Evolutionary conservation across 2,797 vertebrate species (phyloP).

Genomic region (Poeciliopsis paucimaculata): DNA sequence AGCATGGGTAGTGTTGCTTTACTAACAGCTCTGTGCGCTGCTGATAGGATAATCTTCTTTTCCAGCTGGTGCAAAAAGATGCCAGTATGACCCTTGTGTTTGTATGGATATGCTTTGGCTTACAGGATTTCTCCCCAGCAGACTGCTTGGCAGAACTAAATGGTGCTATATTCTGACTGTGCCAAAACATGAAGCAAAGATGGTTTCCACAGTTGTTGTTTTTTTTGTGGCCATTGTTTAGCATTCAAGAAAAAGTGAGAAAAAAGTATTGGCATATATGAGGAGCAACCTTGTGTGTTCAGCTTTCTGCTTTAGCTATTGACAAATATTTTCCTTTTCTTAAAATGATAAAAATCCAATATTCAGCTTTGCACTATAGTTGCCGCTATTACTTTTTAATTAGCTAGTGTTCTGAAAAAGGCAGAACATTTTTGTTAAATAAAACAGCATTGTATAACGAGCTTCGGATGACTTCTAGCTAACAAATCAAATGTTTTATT

Average conservation of each 20-base stretch:
- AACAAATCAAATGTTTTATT: not conserved
- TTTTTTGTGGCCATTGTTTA: conserved; percentile 34
- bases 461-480: conserved; percentile 16
- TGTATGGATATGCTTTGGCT: conserved; percentile 56
- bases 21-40: conserved; percentile 55
- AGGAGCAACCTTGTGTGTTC: conserved; percentile 39
- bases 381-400: conserved; percentile 25
- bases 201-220: conserved; percentile 39
- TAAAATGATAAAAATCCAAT: conserved; percentile 35
- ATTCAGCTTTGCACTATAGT: conserved; percentile 37
- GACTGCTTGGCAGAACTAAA: conserved; percentile 56
- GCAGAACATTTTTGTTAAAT: conserved; percentile 4
- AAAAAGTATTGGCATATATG: conserved; percentile 40
- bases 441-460: conserved; percentile 27
- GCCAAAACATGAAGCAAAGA: conserved; percentile 63
- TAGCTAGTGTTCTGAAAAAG: conserved; percentile 26
- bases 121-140: conserved; percentile 52
- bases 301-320: conserved; percentile 25
- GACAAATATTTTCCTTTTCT: conserved; percentile 21
- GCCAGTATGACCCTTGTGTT: conserved; percentile 55
- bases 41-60: conserved; percentile 72
- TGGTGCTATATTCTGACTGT: conserved; percentile 70
- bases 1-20: conserved; percentile 48
- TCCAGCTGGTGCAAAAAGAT: conserved; percentile 63
- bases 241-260: conserved; percentile 29